Base-by-base conservation (phyloP, 2,888 invertebrate species). In the Chymomyza fuscimana region DNA sequence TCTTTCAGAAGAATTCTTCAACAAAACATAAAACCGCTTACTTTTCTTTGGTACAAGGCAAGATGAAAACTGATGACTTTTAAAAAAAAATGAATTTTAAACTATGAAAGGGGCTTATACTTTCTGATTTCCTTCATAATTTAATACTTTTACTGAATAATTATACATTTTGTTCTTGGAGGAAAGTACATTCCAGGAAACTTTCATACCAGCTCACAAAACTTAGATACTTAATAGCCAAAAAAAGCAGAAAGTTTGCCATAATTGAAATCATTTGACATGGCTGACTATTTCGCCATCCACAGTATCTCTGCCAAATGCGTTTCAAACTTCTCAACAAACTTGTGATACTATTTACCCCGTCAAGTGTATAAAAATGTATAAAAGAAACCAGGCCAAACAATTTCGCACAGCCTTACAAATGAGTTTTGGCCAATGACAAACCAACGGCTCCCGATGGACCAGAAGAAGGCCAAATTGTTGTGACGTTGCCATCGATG, bases 381-480 rank as follows among this genome's bases (percentile, higher is more conserved):
- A 46, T 46, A 10, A 12, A 54, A 54, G 19, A 10, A 54, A 54
- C 54, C 36, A 60, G 60, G n/a, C 22, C 6, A 58, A 15, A 58
- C 29, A 58, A 22, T 58, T 58, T 58, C 58, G 58, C 25, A 22
- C 22, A 60, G 60, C 40, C 78, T 74, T 84, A 83, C 83, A 83
- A 83, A 83, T 83, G 86, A 83, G 86, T 86, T 86, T 83, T 75
- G 69, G 66, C 40, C 40, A 46, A 46, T 46, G 40, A 46, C 40
- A 46, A 46, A 46, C 40, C 40, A 46, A 46, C 40, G 10, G 12
- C 59, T 59, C 59, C 32, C 59, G 15, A n/a, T 69, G 54, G 78
- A 36, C 40, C 62, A 61, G 65, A 69, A 78, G 76, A 81, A 82
- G 81, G 83, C 76, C 86, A 76, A 66, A 46, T 46, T 66, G 73